phyloP scores from a whole-genome alignment of 2,113 vertebrate genomes.

The Arvicanthis niloticus region DNA sequence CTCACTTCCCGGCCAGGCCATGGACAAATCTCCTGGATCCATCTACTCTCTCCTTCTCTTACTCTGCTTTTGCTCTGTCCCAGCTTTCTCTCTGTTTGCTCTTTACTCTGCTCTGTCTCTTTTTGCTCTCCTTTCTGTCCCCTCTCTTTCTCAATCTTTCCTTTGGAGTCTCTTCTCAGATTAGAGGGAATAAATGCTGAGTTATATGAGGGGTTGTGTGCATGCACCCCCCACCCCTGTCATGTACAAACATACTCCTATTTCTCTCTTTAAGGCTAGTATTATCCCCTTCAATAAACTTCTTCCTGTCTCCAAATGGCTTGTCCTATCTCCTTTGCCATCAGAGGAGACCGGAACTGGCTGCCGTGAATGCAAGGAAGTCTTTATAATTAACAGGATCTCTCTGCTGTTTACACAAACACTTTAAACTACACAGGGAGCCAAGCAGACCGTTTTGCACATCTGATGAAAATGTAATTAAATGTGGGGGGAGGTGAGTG shows the following conservation, averaged over 20 bases:
- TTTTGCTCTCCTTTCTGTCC: not conserved
- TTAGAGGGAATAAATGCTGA: not conserved
- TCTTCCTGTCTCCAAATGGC: slow-evolving; percentile 85
- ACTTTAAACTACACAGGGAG: slow-evolving; percentile 77
- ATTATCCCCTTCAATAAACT: slow-evolving; percentile 80
- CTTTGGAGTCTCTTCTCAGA: not conserved
- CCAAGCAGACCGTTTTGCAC: slow-evolving; percentile 80
- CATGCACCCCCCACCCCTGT: too few species aligned
- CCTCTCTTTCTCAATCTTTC: not conserved
- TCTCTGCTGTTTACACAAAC: slow-evolving; percentile 87
- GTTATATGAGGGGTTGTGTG: not conserved
- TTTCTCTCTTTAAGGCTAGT: not conserved
- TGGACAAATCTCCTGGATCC: not conserved
- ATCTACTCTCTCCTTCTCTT: not conserved
- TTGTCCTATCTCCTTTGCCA: slow-evolving; percentile 79
- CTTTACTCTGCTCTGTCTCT: not conserved
- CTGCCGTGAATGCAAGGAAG: slow-evolving; percentile 88
- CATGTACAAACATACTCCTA: not conserved
- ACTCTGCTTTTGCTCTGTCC: not conserved
- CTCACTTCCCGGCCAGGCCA: not conserved
- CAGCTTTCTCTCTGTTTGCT: not conserved
- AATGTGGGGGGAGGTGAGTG: slow-evolving; percentile 29
- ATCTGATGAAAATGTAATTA: slow-evolving; percentile 67
- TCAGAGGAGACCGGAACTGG: slow-evolving; percentile 84
- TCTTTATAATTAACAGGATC: slow-evolving; percentile 87